Conservation (phyloP, 2,113 vertebrate species). For the Formicarius rufipectus region DNA sequence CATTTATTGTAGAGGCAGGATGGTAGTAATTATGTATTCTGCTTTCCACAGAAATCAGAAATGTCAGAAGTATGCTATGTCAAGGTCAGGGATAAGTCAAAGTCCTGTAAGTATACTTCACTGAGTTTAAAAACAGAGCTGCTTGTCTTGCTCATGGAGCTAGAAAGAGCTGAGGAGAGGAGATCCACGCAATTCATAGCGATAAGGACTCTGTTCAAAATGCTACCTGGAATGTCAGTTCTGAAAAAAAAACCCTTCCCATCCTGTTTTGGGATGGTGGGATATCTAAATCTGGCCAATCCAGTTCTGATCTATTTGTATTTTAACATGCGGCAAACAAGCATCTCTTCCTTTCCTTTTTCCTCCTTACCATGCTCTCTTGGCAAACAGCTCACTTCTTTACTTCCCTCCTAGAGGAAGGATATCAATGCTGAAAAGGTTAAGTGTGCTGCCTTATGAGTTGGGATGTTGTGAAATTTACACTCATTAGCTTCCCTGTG, state of each 20-base stretch:
- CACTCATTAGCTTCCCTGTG: constrained; percentile 53
- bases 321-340: background rate
- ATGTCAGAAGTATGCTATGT: fast-evolving
- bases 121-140: background rate
- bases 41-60: background rate
- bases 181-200: background rate
- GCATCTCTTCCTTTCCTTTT: background rate
- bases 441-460: constrained; percentile 14
- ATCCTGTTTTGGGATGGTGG: background rate
- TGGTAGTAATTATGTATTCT: background rate
- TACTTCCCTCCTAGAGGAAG: constrained; percentile 5
- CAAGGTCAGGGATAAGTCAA: background rate
- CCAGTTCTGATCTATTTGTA: background rate
- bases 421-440: background rate
- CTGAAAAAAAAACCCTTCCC: background rate
- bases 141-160: background rate
- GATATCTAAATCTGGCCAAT: background rate
- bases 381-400: background rate
- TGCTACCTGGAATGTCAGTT: background rate
- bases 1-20: background rate
- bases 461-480: constrained; percentile 41
- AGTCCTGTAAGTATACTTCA: background rate
- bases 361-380: background rate
- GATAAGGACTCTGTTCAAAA: background rate
- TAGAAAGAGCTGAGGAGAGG: background rate